Evolutionary conservation across 2,888 invertebrate species (phyloP), one percentile per base, ranked within the genome.

Genomic region (Fragum sueziense): DNA sequence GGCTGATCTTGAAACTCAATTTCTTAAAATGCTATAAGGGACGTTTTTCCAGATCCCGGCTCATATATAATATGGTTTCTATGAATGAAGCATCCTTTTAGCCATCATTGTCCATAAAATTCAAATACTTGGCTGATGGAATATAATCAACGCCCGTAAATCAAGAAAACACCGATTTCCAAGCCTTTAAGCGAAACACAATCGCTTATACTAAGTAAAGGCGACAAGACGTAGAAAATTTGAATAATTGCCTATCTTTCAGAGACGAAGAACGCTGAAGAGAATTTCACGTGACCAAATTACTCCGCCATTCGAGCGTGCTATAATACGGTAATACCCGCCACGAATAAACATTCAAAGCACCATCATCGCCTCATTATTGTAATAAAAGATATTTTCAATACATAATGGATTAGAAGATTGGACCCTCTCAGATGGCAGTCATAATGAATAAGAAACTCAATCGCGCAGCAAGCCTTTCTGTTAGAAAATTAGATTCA

Each of bases 401-500:
- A 69, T 76, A 76, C 79, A 81, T 81, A 81, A 84, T 84, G 84
- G 74, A 80, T 80, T 72, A 69, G 70, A 52, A 59, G 62, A 80
- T 80, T 74, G 80, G 54, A 65, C 71, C 51, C 80, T 76, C 79
- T 77, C 76, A 71, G 67, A 76, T 73, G 76, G 72, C 74, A 78
- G 74, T 80, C 80, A 82, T 73, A 74, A 72, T 80, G 74, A 79
- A 78, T 79, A 76, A 62, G 84, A 73, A 82, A 84, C 73, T 70
- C 79, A 84, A 76, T 82, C 81, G 80, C 62, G 80, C 81, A 61
- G 68, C 73, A 76, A 76, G 73, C 59, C 80, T 77, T 80, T 84
- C 81, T 81, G 84, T 82, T 72, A 71, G 84, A 76, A 84, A 84
- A 84, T 84, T 76, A 82, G 84, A 82, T 82, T 82, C 82, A 77